Evolutionary conservation across 2,888 invertebrate species (phyloP), one percentile per base, ranked within the genome.

Genomic region (Amitus sp.): DNA sequence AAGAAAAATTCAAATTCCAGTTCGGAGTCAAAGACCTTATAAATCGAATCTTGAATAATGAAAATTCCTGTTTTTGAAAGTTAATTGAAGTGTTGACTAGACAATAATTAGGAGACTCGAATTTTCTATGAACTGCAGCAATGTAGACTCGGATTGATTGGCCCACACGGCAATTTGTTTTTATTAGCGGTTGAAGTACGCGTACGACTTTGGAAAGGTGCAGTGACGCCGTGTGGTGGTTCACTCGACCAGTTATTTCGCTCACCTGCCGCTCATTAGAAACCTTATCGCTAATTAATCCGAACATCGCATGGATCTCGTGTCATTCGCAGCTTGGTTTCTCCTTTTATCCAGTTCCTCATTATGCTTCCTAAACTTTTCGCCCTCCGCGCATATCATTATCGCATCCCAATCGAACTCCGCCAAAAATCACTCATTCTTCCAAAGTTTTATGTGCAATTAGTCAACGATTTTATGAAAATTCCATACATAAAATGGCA

Each of bases 231-330:
- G 47, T 47, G 52, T 63, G 62, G 69, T 57, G 46, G 53, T 52
- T 60, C 49, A 61, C 56, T 53, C 62, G 70, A 63, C 65, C 68
- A 68, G 67, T 70, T 67, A 69, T 68, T n/a, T 73, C 73, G 75
- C 68, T 78, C 80, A 81, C 80, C 81, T 81, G 81, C 77, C 76
- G 76, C 80, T 82, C 81, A 80, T 82, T 81, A 81, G 78, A 79
- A 77, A 74, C 76, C 81, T 80, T 81, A 82, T 80, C 82, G 78
- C 77, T 81, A 80, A 80, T 82, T 82, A 81, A 80, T 82, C 79
- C 79, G 73, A 76, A 77, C 74, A 75, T 75, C 73, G 78, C 77
- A 78, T 76, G 80, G 80, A 73, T 79, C 75, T 73, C 77, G 77
- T 79, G 78, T 78, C 75, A 75, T 75, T 70, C 70, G 67, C 70